Base-by-base conservation (phyloP, 2,888 invertebrate genomes). In the Pasiphila rectangulata region DNA sequence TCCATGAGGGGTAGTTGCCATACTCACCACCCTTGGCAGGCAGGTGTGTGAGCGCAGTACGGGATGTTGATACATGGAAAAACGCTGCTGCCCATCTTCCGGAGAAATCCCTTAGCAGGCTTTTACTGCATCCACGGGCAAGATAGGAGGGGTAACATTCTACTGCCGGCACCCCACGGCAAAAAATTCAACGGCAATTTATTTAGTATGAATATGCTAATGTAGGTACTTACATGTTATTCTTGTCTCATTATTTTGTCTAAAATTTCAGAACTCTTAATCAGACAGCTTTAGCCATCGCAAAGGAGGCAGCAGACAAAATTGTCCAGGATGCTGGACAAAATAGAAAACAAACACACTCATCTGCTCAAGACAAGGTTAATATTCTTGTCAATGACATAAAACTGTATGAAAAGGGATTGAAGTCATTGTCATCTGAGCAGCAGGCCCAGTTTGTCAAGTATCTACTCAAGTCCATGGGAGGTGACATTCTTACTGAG, bases 401-500 rank as follows among this genome's bases (percentile, higher is more conserved):
- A 20, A 91, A 94, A 60, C 82, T 95, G 21, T 96, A 94, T 75
- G 94, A 95, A 60, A 95, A 95, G 71, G 96, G 96, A 0, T 82
- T 95, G 2, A 94, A 91, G 57, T 72, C 80, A 44, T 87, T 94
- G 9, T 86, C 93, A 0, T 67, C 80, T 34, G 92, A 91, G 49
- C 88, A 91, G 15, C 95, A 96, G 76, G 54, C 82, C 0, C 92
- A 93, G 51, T 86, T 97, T 57, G 89, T 91, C 0, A 96, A 96
- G 76, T 96, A 98, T 83, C 84, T 98, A 29, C 79, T 98, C 19
- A 96, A 96, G 79, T 93, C 96, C 0, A 82, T 96, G 32, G 95
- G 96, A 32, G 91, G 94, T 17, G 98, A 98, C 67, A 91, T 96
- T 46, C 90, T 94, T 9, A 94, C 94, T 47, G 93, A 95, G 64